Conservation (phyloP, 2,888 invertebrate species). For the Dynastes hyllus region DNA sequence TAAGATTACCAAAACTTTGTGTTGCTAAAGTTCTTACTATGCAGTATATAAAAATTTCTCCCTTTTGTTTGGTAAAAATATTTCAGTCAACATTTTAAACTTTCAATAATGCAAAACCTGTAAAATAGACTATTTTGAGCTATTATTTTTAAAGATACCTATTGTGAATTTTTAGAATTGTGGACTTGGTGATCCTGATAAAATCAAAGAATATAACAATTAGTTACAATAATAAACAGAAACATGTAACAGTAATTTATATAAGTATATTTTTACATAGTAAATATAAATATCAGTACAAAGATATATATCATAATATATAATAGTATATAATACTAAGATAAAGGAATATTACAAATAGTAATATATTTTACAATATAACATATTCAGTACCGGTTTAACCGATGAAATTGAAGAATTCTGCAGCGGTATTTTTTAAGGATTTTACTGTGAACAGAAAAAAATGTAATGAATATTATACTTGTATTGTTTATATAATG, state of each 20-base stretch:
- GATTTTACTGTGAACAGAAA: constrained; percentile 28
- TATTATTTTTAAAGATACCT: no score
- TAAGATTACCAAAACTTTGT: no score
- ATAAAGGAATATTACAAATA: constrained; percentile 21
- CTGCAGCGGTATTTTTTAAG: constrained; percentile 7
- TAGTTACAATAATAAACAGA: background rate
- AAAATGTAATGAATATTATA: no score
- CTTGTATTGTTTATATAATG: no score
- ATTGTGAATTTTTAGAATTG: no score
- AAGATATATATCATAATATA: constrained; percentile 22
- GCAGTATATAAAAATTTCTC: no score
- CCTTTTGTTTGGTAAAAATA: no score
- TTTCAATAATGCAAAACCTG: no score
- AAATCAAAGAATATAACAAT: background rate
- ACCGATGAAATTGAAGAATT: constrained; percentile 34
- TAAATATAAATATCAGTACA: constrained; percentile 49
- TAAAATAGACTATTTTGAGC: no score
- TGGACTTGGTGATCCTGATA: no score
- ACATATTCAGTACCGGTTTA: background rate
- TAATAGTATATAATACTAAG: constrained; percentile 47
- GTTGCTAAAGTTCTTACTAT: no score
- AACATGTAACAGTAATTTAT: background rate
- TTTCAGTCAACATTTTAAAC: no score
- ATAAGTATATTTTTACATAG: constrained; percentile 42
- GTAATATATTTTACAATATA: background rate